phyloP scores from a whole-genome alignment of 2,888 invertebrate species.

The Thalpophila matura region DNA sequence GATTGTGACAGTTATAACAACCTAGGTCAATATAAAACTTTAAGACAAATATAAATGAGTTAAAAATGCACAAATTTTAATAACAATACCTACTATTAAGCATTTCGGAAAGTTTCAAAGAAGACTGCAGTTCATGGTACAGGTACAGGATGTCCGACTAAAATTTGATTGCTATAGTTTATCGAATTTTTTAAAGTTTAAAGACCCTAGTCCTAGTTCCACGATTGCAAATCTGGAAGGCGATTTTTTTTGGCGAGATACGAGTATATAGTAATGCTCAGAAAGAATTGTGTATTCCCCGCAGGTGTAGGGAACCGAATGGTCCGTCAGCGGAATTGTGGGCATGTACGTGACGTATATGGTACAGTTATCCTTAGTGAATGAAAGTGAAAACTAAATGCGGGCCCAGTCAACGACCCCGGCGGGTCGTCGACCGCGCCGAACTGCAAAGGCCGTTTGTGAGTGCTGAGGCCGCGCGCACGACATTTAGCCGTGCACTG shows the following conservation, averaged over 20 bases:
- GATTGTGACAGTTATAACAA: conserved; percentile 52
- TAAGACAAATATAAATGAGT: conserved; percentile 2
- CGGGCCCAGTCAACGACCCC: conserved; percentile 87
- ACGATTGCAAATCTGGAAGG: conserved; percentile 33
- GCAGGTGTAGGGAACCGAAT: conserved; percentile 76
- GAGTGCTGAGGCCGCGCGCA: conserved; percentile 88
- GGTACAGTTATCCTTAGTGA: conserved; percentile 90
- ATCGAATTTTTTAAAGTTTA: conserved; percentile 57
- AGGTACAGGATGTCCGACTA: conserved; percentile 44
- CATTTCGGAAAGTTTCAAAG: conserved; percentile 22
- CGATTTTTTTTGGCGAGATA: conserved; percentile 26
- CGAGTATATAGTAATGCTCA: conserved; percentile 38
- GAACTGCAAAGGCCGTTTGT: conserved; percentile 91
- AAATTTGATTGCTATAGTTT: conserved; percentile 54
- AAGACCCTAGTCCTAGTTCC: conserved; percentile 51
- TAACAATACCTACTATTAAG: conserved; percentile 20
- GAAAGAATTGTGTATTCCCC: conserved; percentile 74
- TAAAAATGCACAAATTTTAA: conserved; percentile 16
- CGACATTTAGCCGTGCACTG: conserved; percentile 83
- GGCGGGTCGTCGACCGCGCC: conserved; percentile 88
- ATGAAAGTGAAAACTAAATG: conserved; percentile 91
- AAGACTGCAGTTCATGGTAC: conserved; percentile 9
- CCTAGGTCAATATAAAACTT: conserved; percentile 60
- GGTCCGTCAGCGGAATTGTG: conserved; percentile 71
- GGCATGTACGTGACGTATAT: conserved; percentile 84